Evolutionary conservation across 2,888 invertebrate species (phyloP).

Genomic region (Nomada hirtipes): DNA sequence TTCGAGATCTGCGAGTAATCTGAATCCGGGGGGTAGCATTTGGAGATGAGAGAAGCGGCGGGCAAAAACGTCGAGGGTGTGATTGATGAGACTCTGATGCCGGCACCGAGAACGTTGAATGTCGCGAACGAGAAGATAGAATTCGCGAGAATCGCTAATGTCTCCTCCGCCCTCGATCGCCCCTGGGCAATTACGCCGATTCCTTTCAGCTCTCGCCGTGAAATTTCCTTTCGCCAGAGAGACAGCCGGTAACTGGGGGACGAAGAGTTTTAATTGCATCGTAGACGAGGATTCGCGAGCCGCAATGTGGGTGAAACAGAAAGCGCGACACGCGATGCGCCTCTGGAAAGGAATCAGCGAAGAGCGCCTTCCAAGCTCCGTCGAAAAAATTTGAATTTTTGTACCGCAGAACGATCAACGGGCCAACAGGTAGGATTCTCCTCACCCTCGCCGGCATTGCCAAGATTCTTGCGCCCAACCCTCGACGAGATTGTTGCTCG

Average conservation of each 20-base stretch:
- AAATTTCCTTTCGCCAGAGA: neutral
- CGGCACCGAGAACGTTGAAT: conserved; percentile 26
- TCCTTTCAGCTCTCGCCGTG: neutral
- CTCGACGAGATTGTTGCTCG: conserved; percentile 35
- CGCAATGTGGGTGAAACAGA: neutral
- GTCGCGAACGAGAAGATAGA: conserved; percentile 12
- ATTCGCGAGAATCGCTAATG: conserved; percentile 1
- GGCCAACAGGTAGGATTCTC: conserved; percentile 48
- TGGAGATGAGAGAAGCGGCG: neutral
- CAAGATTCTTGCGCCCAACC: conserved; percentile 20
- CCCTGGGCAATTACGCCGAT: neutral
- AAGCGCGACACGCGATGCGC: neutral
- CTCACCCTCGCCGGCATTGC: neutral
- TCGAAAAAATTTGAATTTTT: conserved; percentile 38
- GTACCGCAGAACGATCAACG: neutral
- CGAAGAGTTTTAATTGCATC: conserved; percentile 22
- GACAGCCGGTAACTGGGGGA: neutral
- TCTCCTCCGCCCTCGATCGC: neutral
- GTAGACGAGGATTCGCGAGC: neutral
- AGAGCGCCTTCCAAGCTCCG: conserved; percentile 6
- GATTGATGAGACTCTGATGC: conserved; percentile 55
- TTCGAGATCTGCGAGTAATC: neutral
- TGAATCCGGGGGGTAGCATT: neutral
- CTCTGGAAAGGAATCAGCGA: conserved; percentile 16
- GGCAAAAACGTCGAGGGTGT: conserved; percentile 39